Evolutionary conservation across 2,888 invertebrate genomes (phyloP).

Genomic region (Homarus gammarus): DNA sequence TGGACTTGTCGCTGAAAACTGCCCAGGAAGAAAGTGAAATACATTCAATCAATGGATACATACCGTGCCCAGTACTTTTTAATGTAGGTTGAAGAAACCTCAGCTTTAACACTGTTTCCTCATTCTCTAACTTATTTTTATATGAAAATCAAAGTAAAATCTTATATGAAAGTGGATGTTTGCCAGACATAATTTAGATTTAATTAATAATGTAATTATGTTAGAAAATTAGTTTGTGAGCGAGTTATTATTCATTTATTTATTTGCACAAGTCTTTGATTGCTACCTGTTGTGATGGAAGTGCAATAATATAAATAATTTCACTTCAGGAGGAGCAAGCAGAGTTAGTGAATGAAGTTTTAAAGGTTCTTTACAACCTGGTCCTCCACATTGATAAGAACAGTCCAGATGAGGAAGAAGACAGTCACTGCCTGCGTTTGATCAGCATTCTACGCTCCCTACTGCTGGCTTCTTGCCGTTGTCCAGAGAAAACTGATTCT

Average conservation of each 20-base stretch:
- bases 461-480: slow-evolving; percentile 80
- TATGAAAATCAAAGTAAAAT: too few relatives aligned
- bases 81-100: too few relatives aligned
- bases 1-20: slow-evolving; percentile 79
- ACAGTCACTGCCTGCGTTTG: slow-evolving; percentile 86
- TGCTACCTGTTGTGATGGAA: too few relatives aligned
- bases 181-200: background rate
- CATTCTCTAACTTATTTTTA: too few relatives aligned
- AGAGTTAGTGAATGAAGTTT: slow-evolving; percentile 80
- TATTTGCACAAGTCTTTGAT: slow-evolving; percentile 8
- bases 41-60: slow-evolving; percentile 33
- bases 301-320: too few relatives aligned
- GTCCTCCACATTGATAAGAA: slow-evolving; percentile 79
- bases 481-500: slow-evolving; percentile 63
- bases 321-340: slow-evolving; percentile 77
- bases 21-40: slow-evolving; percentile 59
- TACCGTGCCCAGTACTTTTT: slow-evolving; percentile 37
- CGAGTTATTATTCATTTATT: background rate
- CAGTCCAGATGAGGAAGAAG: slow-evolving; percentile 83
- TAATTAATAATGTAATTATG: background rate
- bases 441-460: slow-evolving; percentile 86
- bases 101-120: too few relatives aligned
- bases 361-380: slow-evolving; percentile 81
- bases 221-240: background rate
- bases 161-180: too few relatives aligned